Evolutionary conservation across 2,888 invertebrate genomes (phyloP), one percentile per base, ranked within the genome.

Genomic region (Pristionchus exspectatus): DNA sequence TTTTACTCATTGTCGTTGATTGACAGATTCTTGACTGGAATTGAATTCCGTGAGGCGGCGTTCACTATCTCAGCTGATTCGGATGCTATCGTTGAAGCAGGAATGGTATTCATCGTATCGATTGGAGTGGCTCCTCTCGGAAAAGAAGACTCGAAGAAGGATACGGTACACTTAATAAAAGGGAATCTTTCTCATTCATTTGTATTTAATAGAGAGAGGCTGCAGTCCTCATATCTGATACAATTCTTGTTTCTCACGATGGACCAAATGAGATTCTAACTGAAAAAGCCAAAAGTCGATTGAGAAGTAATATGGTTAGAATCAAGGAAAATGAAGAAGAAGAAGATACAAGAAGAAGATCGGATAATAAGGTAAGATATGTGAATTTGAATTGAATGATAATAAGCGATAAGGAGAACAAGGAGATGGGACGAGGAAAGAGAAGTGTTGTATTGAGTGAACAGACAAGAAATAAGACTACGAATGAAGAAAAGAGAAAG

Each of bases 61-160:
- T 96, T 99, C 90, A 96, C 98, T 0, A 97, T 99, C 94, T 97
- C 97, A 0, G 97, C 98, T 0, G 99, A 98, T 96, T 97, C 97
- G 24, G 97, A 96, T 74, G 96, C 97, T 1, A 95, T 90, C 27
- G 92, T 95, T 12, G 56, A 90, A 92, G 85, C 94, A 95, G 96
- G 98, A 89, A 99, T 99, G 98, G 97, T 98, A 0, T 99, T 98
- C 95, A 98, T 98, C 95, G 96, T 99, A 16, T 98, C 98, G 95
- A 97, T 99, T 92, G 99, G 99, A 24, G 96, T 99, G 89, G 96
- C 97, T 94, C 98, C 98, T 94, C 97, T 96, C 94, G 92, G 95
- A 93, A 56, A 66, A 50, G 89, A 33, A 38, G 54, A 89, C 38
- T n/a, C 89, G 14, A 59, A 59, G 44, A 83, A 89, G 44, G 89